phyloP scores from a whole-genome alignment of 2,113 vertebrate genomes.

The Laticauda colubrina region DNA sequence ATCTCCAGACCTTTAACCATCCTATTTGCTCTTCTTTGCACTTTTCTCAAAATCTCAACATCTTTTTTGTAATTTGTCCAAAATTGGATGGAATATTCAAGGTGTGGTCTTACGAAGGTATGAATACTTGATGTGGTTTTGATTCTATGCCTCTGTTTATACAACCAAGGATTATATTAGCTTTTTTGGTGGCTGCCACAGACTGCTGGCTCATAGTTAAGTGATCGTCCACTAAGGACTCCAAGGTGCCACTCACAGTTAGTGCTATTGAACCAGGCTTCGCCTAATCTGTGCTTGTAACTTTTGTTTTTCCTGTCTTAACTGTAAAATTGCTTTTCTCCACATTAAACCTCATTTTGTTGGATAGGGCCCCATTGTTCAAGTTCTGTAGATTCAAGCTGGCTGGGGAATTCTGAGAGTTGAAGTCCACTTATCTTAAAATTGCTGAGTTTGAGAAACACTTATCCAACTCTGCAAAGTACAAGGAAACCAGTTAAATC shows the following conservation, averaged over 20 bases:
- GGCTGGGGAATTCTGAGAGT: not conserved
- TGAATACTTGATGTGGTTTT: not conserved
- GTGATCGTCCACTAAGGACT: not conserved
- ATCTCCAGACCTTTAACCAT: not conserved
- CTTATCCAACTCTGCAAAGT: not conserved
- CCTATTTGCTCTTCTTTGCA: not conserved
- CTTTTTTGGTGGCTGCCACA: not conserved
- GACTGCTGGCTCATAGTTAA: not conserved
- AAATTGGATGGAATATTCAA: not conserved
- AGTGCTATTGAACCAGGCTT: not conserved
- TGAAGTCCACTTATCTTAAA: not conserved
- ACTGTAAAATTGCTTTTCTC: not conserved
- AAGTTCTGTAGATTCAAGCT: not conserved
- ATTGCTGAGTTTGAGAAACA: not conserved
- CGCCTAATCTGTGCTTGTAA: not conserved
- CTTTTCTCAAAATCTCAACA: not conserved
- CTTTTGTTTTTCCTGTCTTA: not conserved
- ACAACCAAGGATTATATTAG: not conserved
- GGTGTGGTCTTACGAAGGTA: not conserved
- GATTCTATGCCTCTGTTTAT: not conserved
- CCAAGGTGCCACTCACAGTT: not conserved
- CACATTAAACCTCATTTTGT: not conserved
- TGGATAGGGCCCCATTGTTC: not conserved
- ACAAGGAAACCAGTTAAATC: not conserved
- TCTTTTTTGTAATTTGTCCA: not conserved